phyloP scores from a whole-genome alignment of 92 coral and sea anemone species.

The Palythoa heliodiscus region DNA sequence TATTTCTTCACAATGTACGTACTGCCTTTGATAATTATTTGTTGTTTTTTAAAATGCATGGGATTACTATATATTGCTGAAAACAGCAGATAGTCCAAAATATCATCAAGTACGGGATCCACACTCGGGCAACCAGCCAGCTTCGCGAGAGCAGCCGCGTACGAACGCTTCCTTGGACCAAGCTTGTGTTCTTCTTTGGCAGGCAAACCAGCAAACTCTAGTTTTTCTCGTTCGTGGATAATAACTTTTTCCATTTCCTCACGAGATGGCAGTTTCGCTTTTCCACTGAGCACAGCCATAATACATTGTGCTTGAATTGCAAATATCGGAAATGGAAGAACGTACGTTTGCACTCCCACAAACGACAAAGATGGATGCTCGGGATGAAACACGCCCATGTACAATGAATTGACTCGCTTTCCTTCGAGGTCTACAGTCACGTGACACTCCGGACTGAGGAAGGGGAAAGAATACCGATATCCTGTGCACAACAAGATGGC shows the following conservation, averaged over 20 bases:
- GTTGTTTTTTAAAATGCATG: neutral
- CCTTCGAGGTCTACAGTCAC: slow-evolving; percentile 57
- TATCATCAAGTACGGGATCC: slow-evolving; percentile 46
- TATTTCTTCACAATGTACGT: neutral
- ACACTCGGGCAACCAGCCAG: slow-evolving; percentile 66
- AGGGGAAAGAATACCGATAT: slow-evolving; percentile 77
- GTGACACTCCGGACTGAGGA: slow-evolving; percentile 66
- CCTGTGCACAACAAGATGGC: slow-evolving; percentile 86
- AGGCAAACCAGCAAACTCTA: slow-evolving; percentile 50
- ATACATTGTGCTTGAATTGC: slow-evolving; percentile 75
- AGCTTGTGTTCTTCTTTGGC: slow-evolving; percentile 64
- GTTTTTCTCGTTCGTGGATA: slow-evolving; percentile 64
- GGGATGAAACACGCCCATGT: slow-evolving; percentile 74
- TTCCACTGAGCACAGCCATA: slow-evolving; percentile 66
- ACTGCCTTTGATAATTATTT: slow-evolving; percentile 13
- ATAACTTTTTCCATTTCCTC: slow-evolving; percentile 74
- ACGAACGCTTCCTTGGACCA: slow-evolving; percentile 60
- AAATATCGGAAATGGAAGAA: slow-evolving; percentile 72
- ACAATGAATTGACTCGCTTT: slow-evolving; percentile 73
- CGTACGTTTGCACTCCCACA: slow-evolving; percentile 64
- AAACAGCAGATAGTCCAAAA: slow-evolving; percentile 30
- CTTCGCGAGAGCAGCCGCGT: slow-evolving; percentile 63
- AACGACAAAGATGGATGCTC: slow-evolving; percentile 73
- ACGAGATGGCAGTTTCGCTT: slow-evolving; percentile 59
- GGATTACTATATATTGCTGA: neutral